Evolutionary conservation across 2,113 vertebrate species (phyloP), one percentile per base, ranked within the genome.

Genomic region (Arothron firmamentum): DNA sequence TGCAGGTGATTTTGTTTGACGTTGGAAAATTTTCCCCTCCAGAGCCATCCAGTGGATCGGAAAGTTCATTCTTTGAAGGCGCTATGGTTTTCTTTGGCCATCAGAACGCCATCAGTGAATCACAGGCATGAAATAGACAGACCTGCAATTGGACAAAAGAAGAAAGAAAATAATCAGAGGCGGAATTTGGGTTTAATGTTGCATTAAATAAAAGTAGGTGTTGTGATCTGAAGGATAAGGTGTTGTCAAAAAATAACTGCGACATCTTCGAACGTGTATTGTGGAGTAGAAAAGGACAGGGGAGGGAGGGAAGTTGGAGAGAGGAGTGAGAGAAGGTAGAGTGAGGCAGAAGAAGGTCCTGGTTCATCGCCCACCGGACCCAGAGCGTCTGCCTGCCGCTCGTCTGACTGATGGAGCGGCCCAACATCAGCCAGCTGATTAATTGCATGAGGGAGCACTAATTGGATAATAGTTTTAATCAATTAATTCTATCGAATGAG

Each of bases 391-490:
- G 87, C 81, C 83, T 85, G 73, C 70, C 52, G 77, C 75, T 78
- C 23, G 56, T 79, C 77, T 63, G 63, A 70, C 79, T 82, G 80
- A 83, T 66, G 57, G 81, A 86, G 69, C 67, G 48, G 68, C 65
- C 70, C 62, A 75, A 83, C 82, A 75, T 71, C 77, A 67, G 79
- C 68, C 76, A 83, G 84, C 83, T 89, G 88, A 90, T 91, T 90
- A 90, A 88, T 86, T 90, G 89, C 87, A 90, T 90, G 87, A 90
- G 85, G 84, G 82, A 86, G 75, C 87, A 88, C 83, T 91, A 90
- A 92, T 90, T 90, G 87, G 86, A 91, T 89, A 81, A 89, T 89
- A 86, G 85, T 85, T 90, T 88, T 87, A 83, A 90, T 91, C 83
- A 90, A 90, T 89, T 88, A 88, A 90, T 88, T 88, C 81, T 62